Base-by-base conservation (phyloP, 2,888 invertebrate species). In the Scaptomyza parva region DNA sequence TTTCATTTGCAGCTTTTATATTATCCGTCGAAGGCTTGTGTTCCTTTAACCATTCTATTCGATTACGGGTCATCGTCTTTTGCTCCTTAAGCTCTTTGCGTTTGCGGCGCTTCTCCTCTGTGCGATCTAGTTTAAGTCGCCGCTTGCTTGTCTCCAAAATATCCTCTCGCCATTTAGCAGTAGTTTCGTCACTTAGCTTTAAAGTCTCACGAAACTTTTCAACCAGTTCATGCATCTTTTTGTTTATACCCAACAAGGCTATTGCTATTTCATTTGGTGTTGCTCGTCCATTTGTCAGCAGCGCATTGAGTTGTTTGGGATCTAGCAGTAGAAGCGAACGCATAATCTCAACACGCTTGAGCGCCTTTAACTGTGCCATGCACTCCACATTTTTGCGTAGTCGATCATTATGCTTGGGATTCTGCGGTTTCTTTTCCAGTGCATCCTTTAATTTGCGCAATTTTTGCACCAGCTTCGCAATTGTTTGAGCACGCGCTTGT, bases 381-480 rank as follows among this genome's bases (percentile, higher is more conserved):
- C 78, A 85, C 40, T 88, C 79, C 0, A 70, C 73, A 18, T 75
- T 76, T 59, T 84, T 90, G 0, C 88, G 76, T 3, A 89, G 54
- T 0, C 89, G 89, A 5, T 80, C 76, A 26, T 86, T 86, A 35
- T 73, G 75, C 52, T 88, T 89, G 4, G 53, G 75, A 72, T 86
- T 70, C 0, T 88, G 85, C 0, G 90, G 87, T 1, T 87, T 65
- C 43, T 90, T 91, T 7, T 78, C 86, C 24, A 82, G 51, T 2
- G 81, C 57, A 17, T 61, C 22, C 62, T 91, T 90, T 0, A 90
- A 26, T 66, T 89, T 91, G n/a, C 90, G 78, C 37, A 91, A 76
- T 68, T 91, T 91, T 5, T 90, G 90, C 1, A 91, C 88, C 14
- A 91, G 59, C 69, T 90, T 90, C 28, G 90, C 88, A 37, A 91